Percentiles rank a stretch among this genome's conserved stretches.
phyloP scores from a whole-genome alignment of 2,888 invertebrate species.

The Eupithecia dodoneata region DNA sequence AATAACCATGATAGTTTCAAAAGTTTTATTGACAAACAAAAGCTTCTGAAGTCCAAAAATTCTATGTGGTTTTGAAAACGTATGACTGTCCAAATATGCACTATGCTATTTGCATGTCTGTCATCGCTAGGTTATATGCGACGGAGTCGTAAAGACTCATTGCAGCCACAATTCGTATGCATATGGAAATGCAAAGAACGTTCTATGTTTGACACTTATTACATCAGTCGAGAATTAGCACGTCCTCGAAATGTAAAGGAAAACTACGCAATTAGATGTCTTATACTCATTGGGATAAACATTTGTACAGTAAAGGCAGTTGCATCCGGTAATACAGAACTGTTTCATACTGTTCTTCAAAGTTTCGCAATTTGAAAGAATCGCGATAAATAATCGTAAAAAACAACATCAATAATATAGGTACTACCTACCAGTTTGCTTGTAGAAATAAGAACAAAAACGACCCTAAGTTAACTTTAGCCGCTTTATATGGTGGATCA shows the following conservation, averaged over 20 bases:
- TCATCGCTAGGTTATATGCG: slow-evolving; percentile 41
- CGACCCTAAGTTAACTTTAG: not conserved
- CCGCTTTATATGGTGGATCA: not conserved
- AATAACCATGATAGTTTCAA: too few relatives aligned
- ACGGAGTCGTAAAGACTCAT: slow-evolving; percentile 54
- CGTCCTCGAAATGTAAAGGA: not conserved
- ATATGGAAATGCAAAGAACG: slow-evolving; percentile 54
- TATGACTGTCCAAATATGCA: not conserved
- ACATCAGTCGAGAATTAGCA: slow-evolving; percentile 6
- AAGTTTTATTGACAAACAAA: not conserved
- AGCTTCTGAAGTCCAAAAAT: not conserved
- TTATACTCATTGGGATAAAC: not conserved
- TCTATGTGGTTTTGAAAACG: not conserved
- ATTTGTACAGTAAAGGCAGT: not conserved
- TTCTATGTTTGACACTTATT: not conserved
- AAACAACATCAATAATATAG: not conserved
- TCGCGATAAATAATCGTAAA: not conserved
- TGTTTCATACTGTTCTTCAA: not conserved
- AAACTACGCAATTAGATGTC: not conserved
- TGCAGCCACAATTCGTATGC: slow-evolving; percentile 66
- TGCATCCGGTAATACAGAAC: slow-evolving; percentile 1
- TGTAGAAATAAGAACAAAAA: not conserved
- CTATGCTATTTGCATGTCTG: slow-evolving; percentile 37
- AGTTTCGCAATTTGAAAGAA: not conserved
- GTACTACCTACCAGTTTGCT: not conserved